Conservation (phyloP, 2,797 vertebrate genomes). For the Thunnus albacares region DNA sequence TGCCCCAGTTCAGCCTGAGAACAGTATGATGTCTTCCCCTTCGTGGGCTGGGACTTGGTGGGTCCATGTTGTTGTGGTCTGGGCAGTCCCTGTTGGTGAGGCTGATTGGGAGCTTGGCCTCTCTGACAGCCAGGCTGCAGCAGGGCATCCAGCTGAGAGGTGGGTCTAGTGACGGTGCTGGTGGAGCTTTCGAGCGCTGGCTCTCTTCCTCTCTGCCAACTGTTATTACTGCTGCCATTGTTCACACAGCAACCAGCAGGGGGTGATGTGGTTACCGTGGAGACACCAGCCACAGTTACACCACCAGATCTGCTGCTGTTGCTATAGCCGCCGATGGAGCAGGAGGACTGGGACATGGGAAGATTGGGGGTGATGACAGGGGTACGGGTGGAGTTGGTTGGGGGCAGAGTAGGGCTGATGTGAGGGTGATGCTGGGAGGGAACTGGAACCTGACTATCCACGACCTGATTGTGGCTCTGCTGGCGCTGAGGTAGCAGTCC, state of each 20-base stretch:
- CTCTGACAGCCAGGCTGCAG: slow-evolving; percentile 71
- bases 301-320: slow-evolving; percentile 46
- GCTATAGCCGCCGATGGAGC: slow-evolving; percentile 61
- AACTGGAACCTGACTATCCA: slow-evolving; percentile 64
- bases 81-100: slow-evolving; percentile 49
- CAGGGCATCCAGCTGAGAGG: slow-evolving; percentile 59
- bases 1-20: slow-evolving; percentile 60
- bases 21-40: slow-evolving; percentile 71
- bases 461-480: slow-evolving; percentile 76
- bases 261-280: slow-evolving; percentile 52
- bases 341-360: slow-evolving; percentile 66
- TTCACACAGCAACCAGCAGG: slow-evolving; percentile 62
- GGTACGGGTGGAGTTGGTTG: slow-evolving; percentile 74
- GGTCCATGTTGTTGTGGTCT: slow-evolving; percentile 58
- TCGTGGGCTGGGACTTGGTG: slow-evolving; percentile 52
- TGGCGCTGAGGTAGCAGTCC: slow-evolving; percentile 84
- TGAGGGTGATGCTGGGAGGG: slow-evolving; percentile 70
- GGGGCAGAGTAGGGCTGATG: slow-evolving; percentile 64
- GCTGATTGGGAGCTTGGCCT: slow-evolving; percentile 57
- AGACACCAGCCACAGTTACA: slow-evolving; percentile 25
- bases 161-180: slow-evolving; percentile 30
- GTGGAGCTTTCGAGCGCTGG: slow-evolving; percentile 43
- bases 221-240: slow-evolving; percentile 44
- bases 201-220: slow-evolving; percentile 67
- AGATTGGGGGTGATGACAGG: slow-evolving; percentile 84